These are phyloP conservation scores for Dysmachus trigonus DNA, from an alignment of 2,888 invertebrate species.

Conservation along the genomic window DNA sequence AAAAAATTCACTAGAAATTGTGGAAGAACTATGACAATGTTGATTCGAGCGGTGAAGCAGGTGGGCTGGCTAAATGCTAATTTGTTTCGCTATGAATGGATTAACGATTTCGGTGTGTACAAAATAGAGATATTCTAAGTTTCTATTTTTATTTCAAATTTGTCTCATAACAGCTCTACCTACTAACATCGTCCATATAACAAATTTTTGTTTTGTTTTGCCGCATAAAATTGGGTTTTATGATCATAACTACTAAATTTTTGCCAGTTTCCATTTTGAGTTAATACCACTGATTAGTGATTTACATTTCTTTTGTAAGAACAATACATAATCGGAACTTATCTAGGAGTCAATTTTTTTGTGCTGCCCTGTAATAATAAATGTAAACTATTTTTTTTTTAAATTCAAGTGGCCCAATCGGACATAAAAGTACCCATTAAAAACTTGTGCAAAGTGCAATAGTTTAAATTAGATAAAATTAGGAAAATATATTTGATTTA, in stretches of 20 bases:
- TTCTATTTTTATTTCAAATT: background rate
- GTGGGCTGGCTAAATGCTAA: conserved; percentile 1
- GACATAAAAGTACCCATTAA: too few species aligned
- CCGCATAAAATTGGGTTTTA: background rate
- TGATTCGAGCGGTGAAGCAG: conserved; percentile 15
- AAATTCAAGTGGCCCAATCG: too few species aligned
- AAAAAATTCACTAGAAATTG: conserved; percentile 17
- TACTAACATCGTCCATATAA: background rate
- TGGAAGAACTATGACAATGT: conserved; percentile 14
- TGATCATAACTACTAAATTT: background rate
- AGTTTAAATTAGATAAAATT: too few species aligned
- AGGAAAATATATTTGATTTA: too few species aligned
- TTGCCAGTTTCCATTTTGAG: background rate
- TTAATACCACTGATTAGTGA: background rate
- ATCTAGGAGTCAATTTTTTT: background rate
- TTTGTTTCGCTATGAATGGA: background rate
- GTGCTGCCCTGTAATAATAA: too few species aligned
- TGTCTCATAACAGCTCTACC: background rate
- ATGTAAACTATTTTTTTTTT: too few species aligned
- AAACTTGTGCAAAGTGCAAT: too few species aligned
- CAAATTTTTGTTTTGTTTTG: background rate
- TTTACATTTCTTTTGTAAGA: background rate
- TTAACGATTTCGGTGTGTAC: background rate
- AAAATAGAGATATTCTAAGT: background rate
- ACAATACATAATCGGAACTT: background rate